Evolutionary conservation across 64 coral and sea anemone species (phyloP).

Genomic region (Montipora foliosa): DNA sequence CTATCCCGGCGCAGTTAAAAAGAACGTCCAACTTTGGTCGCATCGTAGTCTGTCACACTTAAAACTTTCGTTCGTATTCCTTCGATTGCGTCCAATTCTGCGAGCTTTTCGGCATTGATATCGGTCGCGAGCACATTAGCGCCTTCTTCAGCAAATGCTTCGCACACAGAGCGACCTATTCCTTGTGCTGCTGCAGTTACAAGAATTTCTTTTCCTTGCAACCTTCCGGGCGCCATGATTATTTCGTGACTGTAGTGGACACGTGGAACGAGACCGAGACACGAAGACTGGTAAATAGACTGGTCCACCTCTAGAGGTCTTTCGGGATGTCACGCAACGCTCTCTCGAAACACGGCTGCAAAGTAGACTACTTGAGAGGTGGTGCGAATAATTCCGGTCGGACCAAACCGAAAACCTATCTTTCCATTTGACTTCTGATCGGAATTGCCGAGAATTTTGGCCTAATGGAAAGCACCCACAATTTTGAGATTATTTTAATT

Average conservation of each 20-base stretch:
- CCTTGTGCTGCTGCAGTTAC: conserved; percentile 92
- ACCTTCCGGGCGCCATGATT: conserved; percentile 23
- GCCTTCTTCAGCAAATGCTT: conserved; percentile 87
- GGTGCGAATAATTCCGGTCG: too few relatives aligned
- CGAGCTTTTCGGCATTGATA: conserved; percentile 85
- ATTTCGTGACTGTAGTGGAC: neutral
- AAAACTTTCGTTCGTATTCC: conserved; percentile 73
- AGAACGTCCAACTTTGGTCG: conserved; percentile 85
- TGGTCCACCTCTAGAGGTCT: too few relatives aligned
- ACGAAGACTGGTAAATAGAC: too few relatives aligned
- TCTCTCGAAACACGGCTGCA: too few relatives aligned
- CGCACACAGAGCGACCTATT: conserved; percentile 75
- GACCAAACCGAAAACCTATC: too few relatives aligned
- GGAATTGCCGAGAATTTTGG: too few relatives aligned
- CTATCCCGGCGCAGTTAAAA: conserved; percentile 90
- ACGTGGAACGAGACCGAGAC: too few relatives aligned
- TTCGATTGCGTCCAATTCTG: conserved; percentile 47
- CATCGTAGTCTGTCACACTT: conserved; percentile 80
- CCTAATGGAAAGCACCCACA: too few relatives aligned
- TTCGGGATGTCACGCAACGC: too few relatives aligned
- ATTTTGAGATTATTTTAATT: too few relatives aligned
- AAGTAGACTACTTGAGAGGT: too few relatives aligned
- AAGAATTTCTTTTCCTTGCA: conserved; percentile 80
- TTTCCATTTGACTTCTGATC: too few relatives aligned
- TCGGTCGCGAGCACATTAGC: conserved; percentile 90